phyloP scores from a whole-genome alignment of 2,797 vertebrate species.

The Gymnodraco acuticeps region DNA sequence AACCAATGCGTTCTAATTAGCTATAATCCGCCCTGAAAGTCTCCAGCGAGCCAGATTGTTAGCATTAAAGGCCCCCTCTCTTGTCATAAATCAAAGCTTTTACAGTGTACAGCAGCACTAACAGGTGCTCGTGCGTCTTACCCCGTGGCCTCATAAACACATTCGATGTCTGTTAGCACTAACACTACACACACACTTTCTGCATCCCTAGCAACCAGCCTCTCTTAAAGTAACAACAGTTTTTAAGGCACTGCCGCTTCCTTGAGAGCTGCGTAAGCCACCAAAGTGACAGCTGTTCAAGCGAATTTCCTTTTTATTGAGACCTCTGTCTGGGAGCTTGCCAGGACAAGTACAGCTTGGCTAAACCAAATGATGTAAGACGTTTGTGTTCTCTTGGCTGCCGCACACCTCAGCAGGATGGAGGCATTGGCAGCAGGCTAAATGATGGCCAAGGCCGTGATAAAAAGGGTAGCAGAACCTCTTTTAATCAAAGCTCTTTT shows the following conservation, averaged over 20 bases:
- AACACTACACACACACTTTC: slow-evolving; percentile 17
- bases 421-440: slow-evolving; percentile 51
- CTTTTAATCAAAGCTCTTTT: slow-evolving; percentile 60
- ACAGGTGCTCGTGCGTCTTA: slow-evolving; percentile 75
- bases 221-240: slow-evolving; percentile 73
- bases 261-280: slow-evolving; percentile 74
- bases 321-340: slow-evolving; percentile 68
- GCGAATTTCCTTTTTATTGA: slow-evolving; percentile 80
- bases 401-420: slow-evolving; percentile 60
- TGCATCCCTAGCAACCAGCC: slow-evolving; percentile 58
- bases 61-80: slow-evolving; percentile 81
- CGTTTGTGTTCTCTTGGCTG: slow-evolving; percentile 73
- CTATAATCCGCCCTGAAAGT: slow-evolving; percentile 82
- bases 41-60: slow-evolving; percentile 83
- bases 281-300: slow-evolving; percentile 82
- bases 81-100: slow-evolving; percentile 84
- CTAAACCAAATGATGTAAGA: slow-evolving; percentile 77
- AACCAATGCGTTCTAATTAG: slow-evolving; percentile 86
- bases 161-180: slow-evolving; percentile 71
- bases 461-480: slow-evolving; percentile 24
- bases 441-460: slow-evolving; percentile 60
- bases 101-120: slow-evolving; percentile 72
- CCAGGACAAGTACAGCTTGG: slow-evolving; percentile 72
- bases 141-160: slow-evolving; percentile 76
- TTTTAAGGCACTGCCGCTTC: slow-evolving; percentile 73